These are phyloP conservation scores for Drosophila ambigua DNA, from an alignment of 1,140 invertebrate genomes.

Conservation along the genomic window DNA sequence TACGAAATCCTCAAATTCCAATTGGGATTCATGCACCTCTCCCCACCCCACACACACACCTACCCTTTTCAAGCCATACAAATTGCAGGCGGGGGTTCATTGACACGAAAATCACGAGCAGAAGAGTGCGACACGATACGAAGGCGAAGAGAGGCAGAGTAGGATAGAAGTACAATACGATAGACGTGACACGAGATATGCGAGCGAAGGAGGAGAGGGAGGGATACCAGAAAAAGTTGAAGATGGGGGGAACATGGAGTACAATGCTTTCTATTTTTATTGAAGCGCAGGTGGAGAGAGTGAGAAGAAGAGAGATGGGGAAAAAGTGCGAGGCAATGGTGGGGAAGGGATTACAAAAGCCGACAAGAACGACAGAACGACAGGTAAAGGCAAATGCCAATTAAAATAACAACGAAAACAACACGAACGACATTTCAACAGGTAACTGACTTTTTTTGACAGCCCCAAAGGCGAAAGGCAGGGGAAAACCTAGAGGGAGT, in stretches of 20 bases:
- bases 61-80: slow-evolving; percentile 60
- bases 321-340: background rate
- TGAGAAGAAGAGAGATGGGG: background rate
- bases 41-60: background rate
- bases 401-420: slow-evolving; percentile 67
- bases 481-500: slow-evolving; percentile 6
- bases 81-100: slow-evolving; percentile 78
- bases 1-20: slow-evolving; percentile 57
- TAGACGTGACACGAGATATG: slow-evolving; percentile 21
- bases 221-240: background rate
- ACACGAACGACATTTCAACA: slow-evolving; percentile 61
- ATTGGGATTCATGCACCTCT: slow-evolving; percentile 21
- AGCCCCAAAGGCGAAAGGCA: slow-evolving; percentile 14
- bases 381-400: slow-evolving; percentile 68
- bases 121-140: slow-evolving; percentile 27
- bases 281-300: slow-evolving; percentile 32
- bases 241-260: background rate
- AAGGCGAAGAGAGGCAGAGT: background rate
- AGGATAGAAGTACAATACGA: background rate
- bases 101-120: slow-evolving; percentile 65
- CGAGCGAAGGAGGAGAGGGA: background rate
- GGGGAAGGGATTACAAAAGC: slow-evolving; percentile 32
- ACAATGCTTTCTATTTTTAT: slow-evolving; percentile 63
- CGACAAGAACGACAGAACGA: slow-evolving; percentile 20
- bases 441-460: slow-evolving; percentile 64